Evolutionary conservation across 1,140 invertebrate species (phyloP), one percentile per base, ranked within the genome.

Genomic region (Araneus ventricosus): DNA sequence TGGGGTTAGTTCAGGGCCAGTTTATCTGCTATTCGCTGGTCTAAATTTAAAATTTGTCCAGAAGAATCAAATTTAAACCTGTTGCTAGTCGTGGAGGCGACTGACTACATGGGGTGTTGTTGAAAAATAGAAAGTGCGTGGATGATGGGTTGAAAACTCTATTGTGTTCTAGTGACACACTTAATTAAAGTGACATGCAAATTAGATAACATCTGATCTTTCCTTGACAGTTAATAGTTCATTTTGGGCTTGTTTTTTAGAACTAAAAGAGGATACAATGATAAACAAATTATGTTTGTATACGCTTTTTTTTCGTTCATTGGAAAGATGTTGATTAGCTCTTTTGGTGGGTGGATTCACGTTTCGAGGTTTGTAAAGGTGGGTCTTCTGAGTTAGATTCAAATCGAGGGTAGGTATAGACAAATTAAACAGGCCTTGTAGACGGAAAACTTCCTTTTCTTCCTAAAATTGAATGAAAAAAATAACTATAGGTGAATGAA

Each of bases 151-250:
- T 17, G 67, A 75, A 30, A 30, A 17, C 27, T 4, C 30, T 10
- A 75, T 75, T 75, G 67, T 75, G 67, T 37, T 75, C 67, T 17
- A 75, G 67, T 75, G 67, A 75, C 67, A 75, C 67, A 30, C 17
- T 75, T 75, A 37, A 75, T 75, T 75, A 75, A 17, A 34, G 30
- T 75, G 27, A 30, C 27, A 75, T 75, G 67, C 34, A 75, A 75
- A 75, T 75, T 75, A 30, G 67, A 75, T 75, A 20, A 14, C 30
- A 5, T 30, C 27, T 30, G 30, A n/a, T 10, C 61, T n/a, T 67
- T 67, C 24, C 24, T 7, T n/a, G 30, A 17, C 30, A 17, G 30
- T 17, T 75, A 75, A 37, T 34, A 30, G 67, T 27, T 37, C 17
- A 34, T 75, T 70, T 70, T 30, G 4, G 27, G 30, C 4, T 34